These are phyloP conservation scores for Ctenomys sociabilis DNA, from an alignment of 2,113 vertebrate species.

Conservation along the genomic window DNA sequence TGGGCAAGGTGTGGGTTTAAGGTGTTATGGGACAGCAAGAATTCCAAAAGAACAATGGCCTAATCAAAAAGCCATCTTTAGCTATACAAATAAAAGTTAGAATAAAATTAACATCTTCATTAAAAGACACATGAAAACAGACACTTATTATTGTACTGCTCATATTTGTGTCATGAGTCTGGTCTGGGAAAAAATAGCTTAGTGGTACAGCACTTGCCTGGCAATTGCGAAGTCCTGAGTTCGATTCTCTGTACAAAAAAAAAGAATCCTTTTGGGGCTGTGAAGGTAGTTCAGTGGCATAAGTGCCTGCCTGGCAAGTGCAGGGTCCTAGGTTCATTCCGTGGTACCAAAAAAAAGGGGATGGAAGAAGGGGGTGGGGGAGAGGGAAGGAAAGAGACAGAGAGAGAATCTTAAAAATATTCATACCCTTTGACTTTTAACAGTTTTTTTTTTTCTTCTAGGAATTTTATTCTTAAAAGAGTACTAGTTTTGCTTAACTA, in stretches of 20 bases:
- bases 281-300: no score
- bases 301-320: no score
- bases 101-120: slow-evolving; percentile 11
- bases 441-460: background rate
- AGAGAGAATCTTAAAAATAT: background rate
- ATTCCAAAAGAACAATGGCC: slow-evolving; percentile 20
- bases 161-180: background rate
- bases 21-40: background rate
- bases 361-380: no score
- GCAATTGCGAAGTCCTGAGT: no score
- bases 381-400: no score
- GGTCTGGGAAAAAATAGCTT: no score
- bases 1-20: background rate
- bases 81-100: slow-evolving; percentile 7
- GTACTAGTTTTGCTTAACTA: slow-evolving; percentile 24
- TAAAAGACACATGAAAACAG: slow-evolving; percentile 27
- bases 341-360: no score
- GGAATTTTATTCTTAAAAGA: slow-evolving; percentile 34
- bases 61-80: background rate
- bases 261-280: no score
- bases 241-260: no score
- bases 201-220: no score
- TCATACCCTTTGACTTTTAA: background rate
- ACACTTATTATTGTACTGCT: background rate
- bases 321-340: no score